Evolutionary conservation across 1,140 invertebrate species (phyloP), one percentile per base, ranked within the genome.

Genomic region (Cyrtorhinus lividipennis): DNA sequence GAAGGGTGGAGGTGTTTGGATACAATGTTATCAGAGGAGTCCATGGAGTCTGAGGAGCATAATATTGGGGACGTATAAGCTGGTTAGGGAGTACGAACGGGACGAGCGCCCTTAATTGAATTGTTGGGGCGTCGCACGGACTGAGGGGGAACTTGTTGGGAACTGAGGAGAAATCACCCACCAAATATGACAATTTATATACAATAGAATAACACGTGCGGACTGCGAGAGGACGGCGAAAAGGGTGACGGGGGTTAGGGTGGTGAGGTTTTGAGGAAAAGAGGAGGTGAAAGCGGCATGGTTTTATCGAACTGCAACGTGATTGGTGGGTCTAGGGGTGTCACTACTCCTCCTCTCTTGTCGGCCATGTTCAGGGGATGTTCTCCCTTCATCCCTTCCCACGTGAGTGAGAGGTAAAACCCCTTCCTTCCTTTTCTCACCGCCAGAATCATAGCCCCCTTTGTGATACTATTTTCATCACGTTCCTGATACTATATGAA

Each of bases 151-250:
- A n/a, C n/a, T n/a, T n/a, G n/a, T n/a, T n/a, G n/a, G 56, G 56
- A 15, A 24, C 13, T 8, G 56, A 24, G 3, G 24, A 20, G 56
- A 20, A 57, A 57, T 57, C 56, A 57, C 56, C 56, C 56, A 24
- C 24, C 56, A 57, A 57, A 57, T 57, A 57, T 57, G 56, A 57
- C 56, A 57, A 57, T 57, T 57, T 57, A 57, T 57, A 57, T 57
- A 57, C 56, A 57, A 24, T 57, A 20, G 56, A 57, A 57, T 57
- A 57, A 57, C 56, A 20, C 20, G 23, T 15, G 13, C 18, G 24
- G 23, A 24, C 18, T 18, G 20, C 20, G 20, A 57, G 56, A 22
- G 18, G 46, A 2, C 18, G 46, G 23, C 46, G 2, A 22, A 22
- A 48, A 22, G 46, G 46, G 46, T 48, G 23, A 22, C 2, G 2